phyloP scores from a whole-genome alignment of 2,888 invertebrate species.

The Microplitis manilae region DNA sequence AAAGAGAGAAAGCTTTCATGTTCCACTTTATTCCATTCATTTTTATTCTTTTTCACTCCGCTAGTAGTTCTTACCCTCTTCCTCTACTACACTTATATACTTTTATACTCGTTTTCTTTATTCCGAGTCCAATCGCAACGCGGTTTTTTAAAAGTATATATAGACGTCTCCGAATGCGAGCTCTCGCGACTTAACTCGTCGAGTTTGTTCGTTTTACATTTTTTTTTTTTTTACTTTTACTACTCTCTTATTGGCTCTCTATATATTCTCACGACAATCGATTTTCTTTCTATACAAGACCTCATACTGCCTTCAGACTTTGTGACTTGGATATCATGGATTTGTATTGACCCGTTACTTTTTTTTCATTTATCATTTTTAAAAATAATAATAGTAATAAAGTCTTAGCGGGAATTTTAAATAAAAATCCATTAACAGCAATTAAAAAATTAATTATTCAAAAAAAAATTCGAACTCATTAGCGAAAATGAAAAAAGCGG shows the following conservation, averaged over 20 bases:
- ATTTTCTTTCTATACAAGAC: neutral
- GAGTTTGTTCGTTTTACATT: neutral
- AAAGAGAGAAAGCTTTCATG: slow-evolving; percentile 24
- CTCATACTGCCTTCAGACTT: neutral
- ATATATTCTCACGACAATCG: slow-evolving; percentile 1
- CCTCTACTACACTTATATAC: slow-evolving; percentile 8
- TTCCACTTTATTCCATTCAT: slow-evolving; percentile 32
- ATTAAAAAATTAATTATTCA: no score
- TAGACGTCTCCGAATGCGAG: neutral
- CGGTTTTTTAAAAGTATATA: neutral
- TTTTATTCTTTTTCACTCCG: slow-evolving; percentile 16
- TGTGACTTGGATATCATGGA: neutral
- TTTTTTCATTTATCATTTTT: no score
- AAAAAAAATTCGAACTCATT: no score
- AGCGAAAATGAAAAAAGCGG: no score
- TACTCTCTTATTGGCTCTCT: neutral
- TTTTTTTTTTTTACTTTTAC: neutral
- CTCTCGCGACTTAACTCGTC: neutral
- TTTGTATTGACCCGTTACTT: neutral
- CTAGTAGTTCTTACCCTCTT: slow-evolving; percentile 9
- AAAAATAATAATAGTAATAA: no score
- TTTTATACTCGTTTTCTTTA: slow-evolving; percentile 27
- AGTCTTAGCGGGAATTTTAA: no score
- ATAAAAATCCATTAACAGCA: no score
- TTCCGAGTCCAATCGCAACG: slow-evolving; percentile 1